phyloP scores from a whole-genome alignment of 2,797 vertebrate species.

The Melopsittacus undulatus region DNA sequence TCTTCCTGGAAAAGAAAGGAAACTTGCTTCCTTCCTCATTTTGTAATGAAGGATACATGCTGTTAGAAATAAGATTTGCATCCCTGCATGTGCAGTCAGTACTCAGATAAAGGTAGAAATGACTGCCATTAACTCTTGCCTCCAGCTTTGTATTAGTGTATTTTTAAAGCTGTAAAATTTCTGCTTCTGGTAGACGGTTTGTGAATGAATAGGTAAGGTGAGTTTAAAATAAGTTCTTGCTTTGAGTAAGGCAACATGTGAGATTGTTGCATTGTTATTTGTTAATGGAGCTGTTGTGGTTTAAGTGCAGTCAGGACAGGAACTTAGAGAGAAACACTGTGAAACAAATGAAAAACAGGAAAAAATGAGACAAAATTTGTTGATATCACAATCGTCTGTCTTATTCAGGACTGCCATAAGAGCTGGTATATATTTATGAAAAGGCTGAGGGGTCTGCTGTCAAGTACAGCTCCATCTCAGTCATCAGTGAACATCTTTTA shows the following conservation, averaged over 20 bases:
- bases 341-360: background rate
- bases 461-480: background rate
- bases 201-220: background rate
- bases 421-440: background rate
- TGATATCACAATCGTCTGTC: background rate
- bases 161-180: constrained; percentile 11
- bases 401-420: background rate
- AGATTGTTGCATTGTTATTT: background rate
- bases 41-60: background rate
- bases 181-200: background rate
- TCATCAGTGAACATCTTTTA: background rate
- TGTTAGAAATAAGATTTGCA: background rate
- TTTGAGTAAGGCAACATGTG: background rate
- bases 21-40: background rate
- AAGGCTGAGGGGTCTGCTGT: background rate
- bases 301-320: too few relatives aligned
- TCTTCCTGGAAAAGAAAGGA: background rate
- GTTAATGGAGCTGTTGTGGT: background rate
- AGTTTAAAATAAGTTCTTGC: background rate
- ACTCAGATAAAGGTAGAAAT: constrained; percentile 5
- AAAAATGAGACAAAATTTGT: background rate
- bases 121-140: background rate
- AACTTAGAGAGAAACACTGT: background rate
- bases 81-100: background rate
- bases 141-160: background rate